Conservation (phyloP, 2,888 invertebrate genomes). For the Caenorhabditis wallacei region DNA sequence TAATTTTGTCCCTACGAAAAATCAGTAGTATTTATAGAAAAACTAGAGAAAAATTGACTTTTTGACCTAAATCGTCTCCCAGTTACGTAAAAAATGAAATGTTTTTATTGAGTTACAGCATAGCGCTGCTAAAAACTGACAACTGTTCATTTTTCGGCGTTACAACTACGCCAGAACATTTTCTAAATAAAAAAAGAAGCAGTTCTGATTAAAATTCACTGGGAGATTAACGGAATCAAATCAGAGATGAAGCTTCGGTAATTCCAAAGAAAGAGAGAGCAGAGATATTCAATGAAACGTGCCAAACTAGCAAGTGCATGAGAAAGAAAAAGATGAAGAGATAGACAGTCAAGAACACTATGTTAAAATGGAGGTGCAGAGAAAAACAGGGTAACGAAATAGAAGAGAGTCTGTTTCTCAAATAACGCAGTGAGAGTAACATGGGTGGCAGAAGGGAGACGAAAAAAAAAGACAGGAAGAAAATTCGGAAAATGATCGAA, state of each 20-base stretch:
- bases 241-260: neutral
- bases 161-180: too few species aligned
- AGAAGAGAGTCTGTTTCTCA: conserved; percentile 14
- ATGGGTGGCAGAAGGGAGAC: conserved; percentile 30
- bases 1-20: too few species aligned
- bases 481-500: conserved; percentile 33
- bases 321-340: conserved; percentile 21
- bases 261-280: neutral
- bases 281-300: conserved; percentile 54
- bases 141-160: too few species aligned
- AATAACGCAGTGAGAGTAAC: conserved; percentile 16
- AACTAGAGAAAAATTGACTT: too few species aligned
- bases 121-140: too few species aligned
- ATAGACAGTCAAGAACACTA: neutral
- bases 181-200: neutral
- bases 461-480: neutral
- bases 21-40: too few species aligned
- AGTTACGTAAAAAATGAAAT: too few species aligned
- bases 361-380: neutral
- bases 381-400: conserved; percentile 2
- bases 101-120: too few species aligned
- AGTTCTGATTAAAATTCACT: neutral
- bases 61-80: too few species aligned
- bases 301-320: conserved; percentile 61
- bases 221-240: neutral